Percentiles rank a stretch among this genome's conserved stretches.
These are phyloP conservation scores for Drosophila multiciliata DNA, from an alignment of 2,888 invertebrate species.

Conservation along the genomic window DNA sequence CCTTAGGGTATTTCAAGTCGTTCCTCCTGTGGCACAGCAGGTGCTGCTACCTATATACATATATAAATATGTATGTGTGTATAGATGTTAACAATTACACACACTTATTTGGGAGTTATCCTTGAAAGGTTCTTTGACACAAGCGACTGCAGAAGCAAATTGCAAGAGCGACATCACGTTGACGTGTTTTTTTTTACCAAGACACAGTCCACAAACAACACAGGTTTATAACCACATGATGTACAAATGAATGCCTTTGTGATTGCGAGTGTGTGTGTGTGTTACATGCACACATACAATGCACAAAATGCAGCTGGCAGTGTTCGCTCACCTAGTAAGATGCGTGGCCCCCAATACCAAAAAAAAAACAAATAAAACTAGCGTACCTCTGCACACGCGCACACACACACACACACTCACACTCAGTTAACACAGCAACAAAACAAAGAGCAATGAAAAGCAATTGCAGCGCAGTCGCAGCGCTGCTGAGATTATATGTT, in stretches of 20 bases:
- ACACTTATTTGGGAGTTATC: slow-evolving; percentile 57
- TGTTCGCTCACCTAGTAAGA: slow-evolving; percentile 49
- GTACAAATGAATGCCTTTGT: slow-evolving; percentile 9
- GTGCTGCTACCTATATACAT: slow-evolving; percentile 22
- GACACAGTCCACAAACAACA: slow-evolving; percentile 22
- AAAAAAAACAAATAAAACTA: slow-evolving; percentile 22
- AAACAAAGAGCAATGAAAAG: slow-evolving; percentile 52
- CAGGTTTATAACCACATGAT: slow-evolving; percentile 5
- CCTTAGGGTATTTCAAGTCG: slow-evolving; percentile 20
- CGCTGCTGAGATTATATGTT: slow-evolving; percentile 67
- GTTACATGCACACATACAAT: slow-evolving; percentile 16
- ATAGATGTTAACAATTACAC: slow-evolving; percentile 12
- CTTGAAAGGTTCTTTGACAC: slow-evolving; percentile 83
- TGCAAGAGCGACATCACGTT: slow-evolving; percentile 37
- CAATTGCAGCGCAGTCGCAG: slow-evolving; percentile 68
- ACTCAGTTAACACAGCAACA: slow-evolving; percentile 10
- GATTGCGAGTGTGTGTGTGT: neutral
- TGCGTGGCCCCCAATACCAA: slow-evolving; percentile 40
- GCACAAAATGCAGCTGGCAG: slow-evolving; percentile 68
- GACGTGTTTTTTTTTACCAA: slow-evolving; percentile 38
- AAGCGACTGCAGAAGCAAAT: slow-evolving; percentile 43
- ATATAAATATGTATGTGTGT: neutral
- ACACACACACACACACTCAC: slow-evolving; percentile 6
- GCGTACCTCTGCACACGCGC: slow-evolving; percentile 20
- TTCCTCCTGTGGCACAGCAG: slow-evolving; percentile 33